These are phyloP conservation scores for Istiophorus platypterus DNA, from an alignment of 2,113 vertebrate genomes.

Conservation along the genomic window DNA sequence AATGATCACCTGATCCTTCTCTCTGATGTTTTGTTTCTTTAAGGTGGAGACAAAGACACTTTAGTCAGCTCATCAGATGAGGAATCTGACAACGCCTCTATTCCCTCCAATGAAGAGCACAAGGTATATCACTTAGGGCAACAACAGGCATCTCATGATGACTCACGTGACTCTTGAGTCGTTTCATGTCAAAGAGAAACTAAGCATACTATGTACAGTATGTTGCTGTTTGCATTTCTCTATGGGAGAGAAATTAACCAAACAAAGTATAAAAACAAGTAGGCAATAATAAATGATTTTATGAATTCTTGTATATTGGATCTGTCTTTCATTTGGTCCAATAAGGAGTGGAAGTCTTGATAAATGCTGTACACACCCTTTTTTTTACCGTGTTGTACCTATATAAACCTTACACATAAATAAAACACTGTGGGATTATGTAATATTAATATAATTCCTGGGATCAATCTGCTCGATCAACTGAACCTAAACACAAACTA, in stretches of 20 bases:
- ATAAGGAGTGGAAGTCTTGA: not conserved
- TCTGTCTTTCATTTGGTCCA: not conserved
- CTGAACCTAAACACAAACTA: not conserved
- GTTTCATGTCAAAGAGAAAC: not conserved
- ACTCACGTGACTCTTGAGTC: not conserved
- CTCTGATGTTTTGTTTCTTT: conserved; percentile 23
- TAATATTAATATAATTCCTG: not conserved
- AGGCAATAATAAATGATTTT: not conserved
- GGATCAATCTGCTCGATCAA: not conserved
- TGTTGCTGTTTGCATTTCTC: not conserved
- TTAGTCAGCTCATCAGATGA: conserved; percentile 87
- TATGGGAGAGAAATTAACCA: not conserved
- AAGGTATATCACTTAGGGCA: conserved; percentile 84
- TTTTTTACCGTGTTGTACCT: not conserved
- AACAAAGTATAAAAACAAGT: not conserved
- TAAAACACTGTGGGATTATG: not conserved
- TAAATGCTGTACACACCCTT: not conserved
- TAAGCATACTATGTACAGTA: not conserved
- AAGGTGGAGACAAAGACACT: conserved; percentile 84
- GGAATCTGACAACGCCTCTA: conserved; percentile 88
- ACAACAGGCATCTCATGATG: not conserved
- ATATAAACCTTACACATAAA: not conserved
- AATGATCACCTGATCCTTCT: not conserved
- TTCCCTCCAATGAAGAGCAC: conserved; percentile 91
- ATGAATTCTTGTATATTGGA: not conserved